Percentiles rank a stretch among this genome's conserved stretches.
These are phyloP conservation scores for Caenorhabditis sinica DNA, from an alignment of 2,888 invertebrate species.

Conservation along the genomic window DNA sequence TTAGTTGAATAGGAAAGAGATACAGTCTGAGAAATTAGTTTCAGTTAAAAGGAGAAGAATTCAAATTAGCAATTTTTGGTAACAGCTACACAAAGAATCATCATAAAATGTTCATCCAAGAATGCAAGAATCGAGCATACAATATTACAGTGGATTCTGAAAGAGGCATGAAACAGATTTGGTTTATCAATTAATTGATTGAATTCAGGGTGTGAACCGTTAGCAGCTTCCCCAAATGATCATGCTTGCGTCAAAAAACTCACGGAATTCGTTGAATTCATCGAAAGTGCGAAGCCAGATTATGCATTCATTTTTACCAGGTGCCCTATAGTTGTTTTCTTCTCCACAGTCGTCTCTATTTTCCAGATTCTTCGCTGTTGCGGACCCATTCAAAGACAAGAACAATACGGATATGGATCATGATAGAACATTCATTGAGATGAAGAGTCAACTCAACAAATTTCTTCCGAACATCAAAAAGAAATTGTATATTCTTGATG, in stretches of 20 bases:
- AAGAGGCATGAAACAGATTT: constrained; percentile 13
- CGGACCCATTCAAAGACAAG: constrained; percentile 18
- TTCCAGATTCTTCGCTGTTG: constrained; percentile 42
- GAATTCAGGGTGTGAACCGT: constrained; percentile 42
- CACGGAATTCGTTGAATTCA: constrained; percentile 30
- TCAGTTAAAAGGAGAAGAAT: constrained; percentile 48
- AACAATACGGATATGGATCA: constrained; percentile 29
- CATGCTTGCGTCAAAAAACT: constrained; percentile 24
- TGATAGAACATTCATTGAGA: constrained; percentile 34
- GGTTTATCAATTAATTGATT: neutral
- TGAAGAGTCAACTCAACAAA: constrained; percentile 52
- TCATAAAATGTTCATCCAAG: constrained; percentile 59
- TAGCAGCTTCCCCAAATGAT: constrained; percentile 36
- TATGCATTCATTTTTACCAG: constrained; percentile 51
- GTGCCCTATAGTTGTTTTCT: neutral
- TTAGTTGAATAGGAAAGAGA: neutral
- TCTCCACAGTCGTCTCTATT: neutral
- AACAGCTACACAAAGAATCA: constrained; percentile 67
- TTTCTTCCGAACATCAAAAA: constrained; percentile 53
- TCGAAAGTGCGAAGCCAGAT: constrained; percentile 45
- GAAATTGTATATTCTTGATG: constrained; percentile 53
- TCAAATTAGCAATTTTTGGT: constrained; percentile 58
- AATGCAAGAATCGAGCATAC: constrained; percentile 43
- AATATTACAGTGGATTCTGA: constrained; percentile 40
- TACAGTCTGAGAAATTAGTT: neutral